Percentiles rank a stretch among this genome's conserved stretches.
Conservation (phyloP, 2,888 invertebrate species). For the Campaea margaritaria region DNA sequence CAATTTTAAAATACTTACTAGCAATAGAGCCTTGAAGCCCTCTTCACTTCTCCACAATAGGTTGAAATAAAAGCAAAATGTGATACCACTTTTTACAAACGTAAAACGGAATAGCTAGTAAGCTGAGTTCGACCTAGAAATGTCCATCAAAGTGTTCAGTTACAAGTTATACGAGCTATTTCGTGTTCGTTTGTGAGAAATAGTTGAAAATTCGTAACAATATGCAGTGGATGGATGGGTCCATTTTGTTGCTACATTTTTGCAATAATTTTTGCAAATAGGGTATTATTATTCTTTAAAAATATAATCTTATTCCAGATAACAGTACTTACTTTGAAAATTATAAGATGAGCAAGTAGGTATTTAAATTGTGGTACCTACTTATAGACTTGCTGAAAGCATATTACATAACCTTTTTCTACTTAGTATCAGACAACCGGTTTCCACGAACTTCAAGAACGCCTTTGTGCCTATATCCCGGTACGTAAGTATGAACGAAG, state of each 20-base stretch:
- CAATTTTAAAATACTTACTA: no score
- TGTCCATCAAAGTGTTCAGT: slow-evolving; percentile 36
- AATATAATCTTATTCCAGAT: no score
- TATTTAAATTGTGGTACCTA: no score
- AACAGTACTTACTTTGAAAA: no score
- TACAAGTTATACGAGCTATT: slow-evolving; percentile 31
- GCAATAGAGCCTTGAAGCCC: no score
- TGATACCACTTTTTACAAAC: slow-evolving; percentile 26
- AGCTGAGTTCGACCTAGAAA: slow-evolving; percentile 36
- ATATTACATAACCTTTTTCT: no score
- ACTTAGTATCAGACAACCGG: no score
- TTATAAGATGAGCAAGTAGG: no score
- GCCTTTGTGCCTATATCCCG: no score
- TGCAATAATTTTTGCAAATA: background rate
- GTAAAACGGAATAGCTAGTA: slow-evolving; percentile 28
- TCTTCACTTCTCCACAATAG: background rate
- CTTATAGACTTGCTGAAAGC: no score
- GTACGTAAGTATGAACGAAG: no score
- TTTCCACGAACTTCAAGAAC: background rate
- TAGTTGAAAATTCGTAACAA: slow-evolving; percentile 14
- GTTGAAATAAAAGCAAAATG: background rate
- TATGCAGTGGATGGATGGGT: slow-evolving; percentile 9
- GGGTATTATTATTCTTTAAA: no score
- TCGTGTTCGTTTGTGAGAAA: slow-evolving; percentile 30
- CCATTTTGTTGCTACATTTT: background rate